Evolutionary conservation across 2,888 invertebrate genomes (phyloP).

Genomic region (Argynnis bischoffii): DNA sequence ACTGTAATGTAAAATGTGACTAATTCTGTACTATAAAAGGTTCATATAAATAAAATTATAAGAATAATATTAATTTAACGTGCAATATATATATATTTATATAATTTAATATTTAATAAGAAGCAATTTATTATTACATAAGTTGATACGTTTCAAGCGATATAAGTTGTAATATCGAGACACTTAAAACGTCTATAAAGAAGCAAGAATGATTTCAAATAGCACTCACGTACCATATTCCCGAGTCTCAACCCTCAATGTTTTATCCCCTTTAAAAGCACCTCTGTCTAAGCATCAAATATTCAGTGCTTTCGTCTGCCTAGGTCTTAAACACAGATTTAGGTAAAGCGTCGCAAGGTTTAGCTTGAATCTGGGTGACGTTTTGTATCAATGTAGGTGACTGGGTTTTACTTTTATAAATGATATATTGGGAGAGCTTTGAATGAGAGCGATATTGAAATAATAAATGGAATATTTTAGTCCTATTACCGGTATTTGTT

Average conservation of each 20-base stretch:
- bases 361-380: slow-evolving; percentile 51
- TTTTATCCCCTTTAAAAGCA: slow-evolving; percentile 56
- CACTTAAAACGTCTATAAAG: slow-evolving; percentile 12
- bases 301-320: slow-evolving; percentile 50
- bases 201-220: slow-evolving; percentile 11
- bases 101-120: too few species aligned
- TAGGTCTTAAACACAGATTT: slow-evolving; percentile 42
- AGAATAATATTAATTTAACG: too few species aligned
- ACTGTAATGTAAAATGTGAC: too few species aligned
- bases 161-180: not conserved
- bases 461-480: too few species aligned
- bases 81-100: too few species aligned
- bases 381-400: slow-evolving; percentile 59
- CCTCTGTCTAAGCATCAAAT: slow-evolving; percentile 54
- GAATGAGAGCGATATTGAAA: not conserved
- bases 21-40: too few species aligned
- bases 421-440: not conserved
- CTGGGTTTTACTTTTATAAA: slow-evolving; percentile 43
- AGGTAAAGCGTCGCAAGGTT: slow-evolving; percentile 57
- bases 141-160: slow-evolving; percentile 1
- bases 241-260: slow-evolving; percentile 35
- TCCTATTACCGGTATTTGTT: too few species aligned
- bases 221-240: slow-evolving; percentile 28
- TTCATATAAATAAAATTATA: too few species aligned
- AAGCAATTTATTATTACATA: too few species aligned